Percentiles rank a stretch among this genome's conserved stretches.
Conservation (phyloP, 1,140 invertebrate species). For the Monochamus saltuarius region DNA sequence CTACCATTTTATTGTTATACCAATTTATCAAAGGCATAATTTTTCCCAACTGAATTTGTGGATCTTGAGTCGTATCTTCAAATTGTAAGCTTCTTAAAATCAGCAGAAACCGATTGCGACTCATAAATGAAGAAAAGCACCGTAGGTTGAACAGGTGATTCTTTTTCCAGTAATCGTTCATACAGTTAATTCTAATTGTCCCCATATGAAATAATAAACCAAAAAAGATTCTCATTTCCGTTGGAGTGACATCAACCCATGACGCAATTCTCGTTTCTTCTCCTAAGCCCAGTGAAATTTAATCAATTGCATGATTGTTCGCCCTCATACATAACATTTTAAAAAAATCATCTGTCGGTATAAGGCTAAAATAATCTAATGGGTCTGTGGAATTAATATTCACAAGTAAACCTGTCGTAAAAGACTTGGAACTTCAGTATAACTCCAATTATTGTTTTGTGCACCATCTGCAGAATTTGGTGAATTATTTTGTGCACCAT, state of each 20-base stretch:
- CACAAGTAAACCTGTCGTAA: conserved; percentile 12
- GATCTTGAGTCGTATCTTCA: conserved; percentile 17
- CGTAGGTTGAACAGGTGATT: conserved; percentile 19
- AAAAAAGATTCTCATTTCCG: conserved; percentile 13
- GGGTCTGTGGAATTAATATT: neutral
- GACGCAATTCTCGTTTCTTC: conserved; percentile 15
- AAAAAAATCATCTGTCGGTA: conserved; percentile 6
- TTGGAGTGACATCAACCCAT: neutral
- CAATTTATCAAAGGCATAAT: conserved; percentile 26
- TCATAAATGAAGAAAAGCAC: conserved; percentile 14
- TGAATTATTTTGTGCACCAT: no score
- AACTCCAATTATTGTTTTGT: no score
- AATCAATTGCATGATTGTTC: conserved; percentile 3
- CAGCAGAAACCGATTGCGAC: conserved; percentile 24
- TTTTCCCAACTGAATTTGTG: conserved; percentile 14
- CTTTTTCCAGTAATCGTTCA: conserved; percentile 23
- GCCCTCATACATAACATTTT: neutral
- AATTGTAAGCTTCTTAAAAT: conserved; percentile 24
- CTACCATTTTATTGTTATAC: conserved; percentile 41
- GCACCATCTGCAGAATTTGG: no score
- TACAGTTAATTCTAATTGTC: conserved; percentile 13
- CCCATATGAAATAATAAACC: conserved; percentile 21
- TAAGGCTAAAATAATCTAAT: conserved; percentile 13
- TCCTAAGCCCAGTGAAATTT: neutral
- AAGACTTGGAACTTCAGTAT: neutral